Conservation (phyloP, 2,113 vertebrate species). For the Oryctolagus cuniculus region mOryCun1.1 NC_091445.1:28389501-28390000, state of each 20-base stretch:
- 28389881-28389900: background rate
- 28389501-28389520: background rate
- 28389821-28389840: background rate
- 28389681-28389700: background rate
- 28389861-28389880: constrained; percentile 11
- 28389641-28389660: background rate
- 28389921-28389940: background rate
- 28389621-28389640: background rate
- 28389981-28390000: background rate
- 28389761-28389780: background rate
- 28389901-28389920: background rate
- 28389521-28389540: background rate
- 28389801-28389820: background rate
- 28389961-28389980: background rate
- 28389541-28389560: background rate
- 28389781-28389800: background rate
- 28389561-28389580: background rate
- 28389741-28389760: background rate
- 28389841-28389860: constrained; percentile 13
- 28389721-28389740: background rate
- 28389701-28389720: background rate
- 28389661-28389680: background rate
- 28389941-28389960: background rate
- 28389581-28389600: background rate
- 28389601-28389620: background rate